Base-by-base conservation (phyloP, 2,888 invertebrate species). In the Fabriciana adippe region DNA sequence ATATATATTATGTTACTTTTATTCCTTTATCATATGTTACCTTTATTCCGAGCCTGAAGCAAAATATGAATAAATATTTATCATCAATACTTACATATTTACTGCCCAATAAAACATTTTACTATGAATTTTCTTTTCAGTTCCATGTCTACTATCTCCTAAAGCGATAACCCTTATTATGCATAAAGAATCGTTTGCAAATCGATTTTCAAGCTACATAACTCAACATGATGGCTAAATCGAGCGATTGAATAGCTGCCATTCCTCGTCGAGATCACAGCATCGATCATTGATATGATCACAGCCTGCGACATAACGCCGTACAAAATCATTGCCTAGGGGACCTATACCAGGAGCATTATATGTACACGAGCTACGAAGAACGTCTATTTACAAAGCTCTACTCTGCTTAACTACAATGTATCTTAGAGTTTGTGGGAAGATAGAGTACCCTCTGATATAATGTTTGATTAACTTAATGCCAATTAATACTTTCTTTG, bases 271-370 rank as follows among this genome's bases (percentile, higher is more conserved):
- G 50, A 18, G 50, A 65, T 65, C 64, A 56, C 50, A 65, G 57
- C 56, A 65, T 56, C 56, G 45, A 65, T 65, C 64, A 55, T 55
- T 51, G 64, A 51, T 65, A 51, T 65, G 64, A 65, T 57, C 64
- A 65, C 64, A 51, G 55, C 45, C 51, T 61, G 50, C 50, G 57
- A 51, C 56, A 50, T 51, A 50, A 45, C 50, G 64, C 35, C 56
- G 51, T 31, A 61, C 60, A 35, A 48, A 61, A 61, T 53, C 61
- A 53, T 35, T 53, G 61, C 61, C 61, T 61, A 55, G 48, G 64
- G 55, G 31, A 64, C 55, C 64, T 55, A 51, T 61, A 51, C 55
- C 55, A 31, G 53, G 48, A 55, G 35, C 53, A 64, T 55, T 64
- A 55, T 55, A 31, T 31, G 55, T 14, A 51, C 56, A 50, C 51